Conservation (phyloP, 64 coral and sea anemone genomes). For the Actinia tenebrosa region DNA sequence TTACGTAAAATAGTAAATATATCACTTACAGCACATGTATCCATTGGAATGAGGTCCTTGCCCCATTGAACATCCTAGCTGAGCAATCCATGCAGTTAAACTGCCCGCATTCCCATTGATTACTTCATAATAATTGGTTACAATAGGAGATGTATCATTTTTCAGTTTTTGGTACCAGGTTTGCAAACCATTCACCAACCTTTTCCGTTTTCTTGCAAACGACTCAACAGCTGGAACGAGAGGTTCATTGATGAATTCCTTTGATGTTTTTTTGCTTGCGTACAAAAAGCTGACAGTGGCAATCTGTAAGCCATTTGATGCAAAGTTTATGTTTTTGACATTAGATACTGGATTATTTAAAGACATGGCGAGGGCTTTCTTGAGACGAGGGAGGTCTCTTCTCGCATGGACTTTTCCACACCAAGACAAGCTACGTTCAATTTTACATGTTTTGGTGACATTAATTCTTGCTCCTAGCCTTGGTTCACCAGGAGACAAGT, state of each 20-base stretch:
- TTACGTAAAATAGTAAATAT: background rate
- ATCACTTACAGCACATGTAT: constrained; percentile 10
- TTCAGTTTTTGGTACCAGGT: background rate
- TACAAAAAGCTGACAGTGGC: constrained; percentile 8
- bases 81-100: background rate
- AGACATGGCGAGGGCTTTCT: background rate
- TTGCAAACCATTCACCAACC: background rate
- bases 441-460: constrained; percentile 11
- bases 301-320: background rate
- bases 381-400: background rate
- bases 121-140: background rate
- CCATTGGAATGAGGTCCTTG: constrained; percentile 11
- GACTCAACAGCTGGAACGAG: background rate
- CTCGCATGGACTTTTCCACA: background rate
- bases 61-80: background rate
- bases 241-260: background rate
- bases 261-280: background rate
- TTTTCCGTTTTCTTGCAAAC: background rate
- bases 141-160: background rate
- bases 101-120: background rate
- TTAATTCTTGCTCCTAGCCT: background rate
- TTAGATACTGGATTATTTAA: background rate
- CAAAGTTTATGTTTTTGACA: background rate
- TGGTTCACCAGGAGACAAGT: constrained; percentile 7
- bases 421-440: background rate